Percentiles rank a stretch among this genome's conserved stretches.
These are phyloP conservation scores for Gymnopithys bicolor DNA, from an alignment of 2,797 vertebrate genomes.

Conservation along the genomic window DNA sequence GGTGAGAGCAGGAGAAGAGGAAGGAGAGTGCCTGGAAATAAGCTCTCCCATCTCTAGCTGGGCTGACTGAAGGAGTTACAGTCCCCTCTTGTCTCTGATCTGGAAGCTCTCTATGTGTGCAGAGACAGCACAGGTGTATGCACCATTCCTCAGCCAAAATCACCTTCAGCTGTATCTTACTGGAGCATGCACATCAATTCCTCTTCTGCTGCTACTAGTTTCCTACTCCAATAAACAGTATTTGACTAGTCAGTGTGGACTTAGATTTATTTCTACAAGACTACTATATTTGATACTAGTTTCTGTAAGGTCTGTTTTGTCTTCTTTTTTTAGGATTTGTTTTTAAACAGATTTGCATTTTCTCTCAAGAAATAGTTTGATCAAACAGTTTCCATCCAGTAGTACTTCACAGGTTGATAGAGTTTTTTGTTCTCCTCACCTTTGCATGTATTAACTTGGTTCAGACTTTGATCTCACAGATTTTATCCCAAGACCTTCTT, in stretches of 20 bases:
- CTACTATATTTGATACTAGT: neutral
- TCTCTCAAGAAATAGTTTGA: neutral
- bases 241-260: neutral
- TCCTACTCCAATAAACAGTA: neutral
- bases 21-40: neutral
- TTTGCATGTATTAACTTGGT: neutral
- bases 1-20: neutral
- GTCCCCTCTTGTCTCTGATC: rapidly evolving
- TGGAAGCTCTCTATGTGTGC: neutral
- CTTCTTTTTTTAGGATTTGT: neutral
- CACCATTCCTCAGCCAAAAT: neutral
- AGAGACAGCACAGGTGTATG: neutral
- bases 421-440: neutral
- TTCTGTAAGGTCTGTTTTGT: neutral
- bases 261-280: neutral
- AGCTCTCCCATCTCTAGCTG: neutral
- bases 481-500: neutral
- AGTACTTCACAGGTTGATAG: neutral
- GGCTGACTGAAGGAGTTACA: neutral
- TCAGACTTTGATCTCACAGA: neutral
- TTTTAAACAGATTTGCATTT: neutral
- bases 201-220: neutral
- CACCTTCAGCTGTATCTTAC: neutral
- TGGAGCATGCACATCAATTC: neutral
- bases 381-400: neutral